Base-by-base conservation (phyloP, 2,113 vertebrate species). In the Calyptommatus sinebrachiatus region DNA sequence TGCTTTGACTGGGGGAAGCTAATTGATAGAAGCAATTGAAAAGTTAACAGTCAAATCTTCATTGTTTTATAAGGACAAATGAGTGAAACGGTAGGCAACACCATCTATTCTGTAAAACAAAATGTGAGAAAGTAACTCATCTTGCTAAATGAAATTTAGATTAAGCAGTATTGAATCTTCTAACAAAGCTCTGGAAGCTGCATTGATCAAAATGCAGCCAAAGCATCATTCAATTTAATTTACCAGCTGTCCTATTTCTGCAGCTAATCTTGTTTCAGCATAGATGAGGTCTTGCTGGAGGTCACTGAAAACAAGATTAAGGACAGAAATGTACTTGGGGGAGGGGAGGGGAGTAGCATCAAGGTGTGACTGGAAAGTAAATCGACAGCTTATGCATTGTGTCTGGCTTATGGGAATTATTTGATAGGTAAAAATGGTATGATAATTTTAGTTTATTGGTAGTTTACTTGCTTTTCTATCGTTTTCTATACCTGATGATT, bases 291-390 rank as follows among this genome's bases (percentile, higher is more conserved):
- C 50, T 73, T 7, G 22, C 63, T 78, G 50, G 73, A 62, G 35
- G 50, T 73, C 22, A 46, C 31, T 10, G 35, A 45, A 73, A 83
- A 73, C 14, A 75, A 48, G 28, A 70, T 77, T 73, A 63, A 71
- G 81, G 21, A 68, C 68, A 50, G 76, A 83, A 73, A 73, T 83
- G n/a, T 73, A 78, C 31, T 60, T 76, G 41, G 35, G 35, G 35
- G 35, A 41, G 69, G 45, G 14, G 71, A 71, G 53, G n/a, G 5
- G 31, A 73, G 7, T 65, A 72, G 68, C 29, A n/a, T 22, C 69
- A 63, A 72, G 29, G 46, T 71, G 65, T 7, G 26, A 65, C 18
- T 7, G 24, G 10, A 45, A 60, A 41, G 35, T 35, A 57, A 61
- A 60, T 12, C 48, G 26, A 77, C 24, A 63, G 45, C 35, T 75